Conservation (phyloP, 1,140 invertebrate genomes). For the Apolygus lucorum region DNA sequence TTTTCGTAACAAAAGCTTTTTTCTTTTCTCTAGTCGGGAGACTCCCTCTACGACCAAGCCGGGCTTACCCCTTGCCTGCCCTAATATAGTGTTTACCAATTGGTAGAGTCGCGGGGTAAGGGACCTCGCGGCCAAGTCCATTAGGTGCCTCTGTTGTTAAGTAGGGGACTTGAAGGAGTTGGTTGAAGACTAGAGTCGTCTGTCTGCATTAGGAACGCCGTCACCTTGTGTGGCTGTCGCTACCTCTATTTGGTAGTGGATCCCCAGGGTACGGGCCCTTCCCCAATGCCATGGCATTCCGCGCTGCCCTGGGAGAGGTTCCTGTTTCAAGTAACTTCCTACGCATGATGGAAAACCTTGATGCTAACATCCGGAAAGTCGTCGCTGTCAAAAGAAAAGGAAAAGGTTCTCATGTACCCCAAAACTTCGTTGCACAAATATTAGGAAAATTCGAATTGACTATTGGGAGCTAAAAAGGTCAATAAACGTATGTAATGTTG, state of each 20-base stretch:
- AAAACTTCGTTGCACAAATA: no score
- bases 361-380: no score
- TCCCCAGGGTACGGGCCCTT: background rate
- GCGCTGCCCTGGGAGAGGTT: background rate
- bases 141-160: constrained; percentile 11
- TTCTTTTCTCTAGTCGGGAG: background rate
- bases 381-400: no score
- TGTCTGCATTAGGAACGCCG: constrained; percentile 12
- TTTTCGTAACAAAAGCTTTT: no score
- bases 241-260: constrained; percentile 18
- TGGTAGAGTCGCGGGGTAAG: background rate
- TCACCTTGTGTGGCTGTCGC: constrained; percentile 6
- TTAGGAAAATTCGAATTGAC: no score
- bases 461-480: no score
- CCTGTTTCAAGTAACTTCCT: no score
- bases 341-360: no score
- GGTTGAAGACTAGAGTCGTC: constrained; percentile 12
- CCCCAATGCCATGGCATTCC: constrained; percentile 10
- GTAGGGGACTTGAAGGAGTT: no score
- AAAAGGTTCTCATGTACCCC: no score
- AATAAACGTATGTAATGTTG: no score
- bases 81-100: background rate
- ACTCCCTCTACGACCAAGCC: background rate
- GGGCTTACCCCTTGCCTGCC: background rate
- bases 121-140: background rate